phyloP scores from a whole-genome alignment of 2,797 vertebrate genomes.

The Myripristis jacobus region DNA sequence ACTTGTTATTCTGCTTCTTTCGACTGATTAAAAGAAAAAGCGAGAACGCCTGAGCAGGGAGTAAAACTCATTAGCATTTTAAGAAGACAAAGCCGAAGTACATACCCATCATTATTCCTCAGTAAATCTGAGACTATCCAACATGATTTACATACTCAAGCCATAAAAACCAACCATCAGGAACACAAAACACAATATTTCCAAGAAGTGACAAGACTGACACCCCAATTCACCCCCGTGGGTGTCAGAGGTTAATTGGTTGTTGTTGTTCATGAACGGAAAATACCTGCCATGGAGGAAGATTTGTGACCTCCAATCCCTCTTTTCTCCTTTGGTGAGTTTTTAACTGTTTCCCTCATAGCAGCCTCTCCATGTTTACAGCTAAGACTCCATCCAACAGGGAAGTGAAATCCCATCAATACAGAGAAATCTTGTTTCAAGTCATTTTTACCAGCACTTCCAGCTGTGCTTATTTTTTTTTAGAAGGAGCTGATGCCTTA shows the following conservation, averaged over 20 bases:
- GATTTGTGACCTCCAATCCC: conserved; percentile 54
- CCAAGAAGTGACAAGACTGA: conserved; percentile 63
- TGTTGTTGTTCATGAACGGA: conserved; percentile 69
- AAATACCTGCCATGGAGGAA: conserved; percentile 46
- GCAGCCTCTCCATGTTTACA: conserved; percentile 11
- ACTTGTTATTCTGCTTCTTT: conserved; percentile 2
- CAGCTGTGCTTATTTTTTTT: background rate
- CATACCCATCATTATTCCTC: conserved; percentile 25
- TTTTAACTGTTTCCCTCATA: conserved; percentile 48
- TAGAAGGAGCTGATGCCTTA: conserved; percentile 38
- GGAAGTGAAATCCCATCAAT: conserved; percentile 13
- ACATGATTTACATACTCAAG: conserved; percentile 64
- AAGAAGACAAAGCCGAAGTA: conserved; percentile 50
- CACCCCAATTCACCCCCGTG: conserved; percentile 58
- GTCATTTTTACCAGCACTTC: conserved; percentile 7
- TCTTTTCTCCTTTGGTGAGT: conserved; percentile 28
- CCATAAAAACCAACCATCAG: conserved; percentile 57
- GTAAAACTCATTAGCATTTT: conserved; percentile 64
- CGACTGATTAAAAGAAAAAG: conserved; percentile 13
- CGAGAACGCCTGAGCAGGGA: background rate
- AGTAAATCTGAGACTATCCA: conserved; percentile 50
- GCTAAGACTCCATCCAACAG: background rate
- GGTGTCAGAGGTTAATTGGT: conserved; percentile 73
- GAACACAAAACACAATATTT: conserved; percentile 69
- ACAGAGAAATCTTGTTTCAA: conserved; percentile 27